phyloP scores from a whole-genome alignment of 2,113 vertebrate genomes.

The Tor tambroides region DNA sequence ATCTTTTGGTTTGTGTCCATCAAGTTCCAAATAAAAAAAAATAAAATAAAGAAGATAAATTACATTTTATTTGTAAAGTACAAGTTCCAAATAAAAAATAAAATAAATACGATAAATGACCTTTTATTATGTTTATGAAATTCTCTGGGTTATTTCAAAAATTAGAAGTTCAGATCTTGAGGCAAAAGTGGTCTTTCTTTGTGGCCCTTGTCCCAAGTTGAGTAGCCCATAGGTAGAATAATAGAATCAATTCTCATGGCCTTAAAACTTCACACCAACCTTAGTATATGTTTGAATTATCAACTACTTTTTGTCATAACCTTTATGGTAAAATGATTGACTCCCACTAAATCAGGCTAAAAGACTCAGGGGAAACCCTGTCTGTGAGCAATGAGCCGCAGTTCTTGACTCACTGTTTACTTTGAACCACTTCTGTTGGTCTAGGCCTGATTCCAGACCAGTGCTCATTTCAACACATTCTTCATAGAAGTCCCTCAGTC shows the following conservation, averaged over 20 bases:
- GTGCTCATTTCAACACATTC: constrained; percentile 76
- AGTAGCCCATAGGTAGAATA: neutral
- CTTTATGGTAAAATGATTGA: constrained; percentile 43
- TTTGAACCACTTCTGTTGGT: constrained; percentile 76
- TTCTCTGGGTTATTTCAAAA: no score
- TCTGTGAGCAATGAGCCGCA: constrained; percentile 56
- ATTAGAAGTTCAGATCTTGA: neutral
- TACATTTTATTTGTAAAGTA: neutral
- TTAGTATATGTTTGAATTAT: neutral
- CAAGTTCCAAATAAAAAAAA: neutral
- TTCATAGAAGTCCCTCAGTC: constrained; percentile 74
- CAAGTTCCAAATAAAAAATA: no score
- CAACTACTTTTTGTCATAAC: constrained; percentile 9
- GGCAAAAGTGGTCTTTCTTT: neutral
- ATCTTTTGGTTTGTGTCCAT: neutral
- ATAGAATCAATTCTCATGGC: neutral
- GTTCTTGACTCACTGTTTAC: constrained; percentile 77
- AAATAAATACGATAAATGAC: neutral
- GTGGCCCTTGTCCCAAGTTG: neutral
- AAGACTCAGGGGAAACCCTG: constrained; percentile 62
- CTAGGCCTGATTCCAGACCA: constrained; percentile 67
- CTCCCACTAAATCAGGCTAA: constrained; percentile 64
- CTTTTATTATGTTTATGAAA: no score
- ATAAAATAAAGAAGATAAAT: neutral
- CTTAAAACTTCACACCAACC: neutral